Evolutionary conservation across 1,140 invertebrate genomes (phyloP), one percentile per base, ranked within the genome.

Genomic region (Sipha flava): DNA sequence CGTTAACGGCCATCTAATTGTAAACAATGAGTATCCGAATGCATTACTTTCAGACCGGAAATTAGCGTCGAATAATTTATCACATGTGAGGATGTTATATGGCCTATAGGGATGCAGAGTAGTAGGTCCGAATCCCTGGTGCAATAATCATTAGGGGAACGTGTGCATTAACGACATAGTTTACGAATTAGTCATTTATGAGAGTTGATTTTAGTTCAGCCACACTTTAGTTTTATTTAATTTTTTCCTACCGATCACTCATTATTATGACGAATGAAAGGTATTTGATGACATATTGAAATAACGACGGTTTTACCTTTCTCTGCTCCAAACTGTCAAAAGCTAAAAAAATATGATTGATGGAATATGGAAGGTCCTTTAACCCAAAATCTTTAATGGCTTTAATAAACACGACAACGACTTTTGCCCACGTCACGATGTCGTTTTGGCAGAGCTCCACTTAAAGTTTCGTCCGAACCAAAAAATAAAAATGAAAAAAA

Each of bases 1-100:
- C 90, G 89, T 81, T 90, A 59, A 77, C 73, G 31, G 73, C 73
- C 73, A 77, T 77, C 73, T 77, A 77, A 43, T 21, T n/a, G n/a
- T 9, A 18, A 52, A 54, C 26, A 73, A 73, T 5, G n/a, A 3
- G 21, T 14, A 52, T 37, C 29, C 29, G 14, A 10, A 16, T 5
- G 18, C 26, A 37, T 73, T 49, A 49, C 16, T 31, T n/a, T 21
- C 10, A 1, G 18, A 3, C 31, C 9, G 70, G 47, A 16, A 54
- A 54, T 73, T 34, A 54, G 31, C 7, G 47, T 2, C 1, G 31
- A 34, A 75, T 75, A 75, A 75, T 75, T 75, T 75, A 75, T 75
- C 47, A 75, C 49, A 31, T 18, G 23, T 7, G 18, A 34, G 62
- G 34, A 43, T 10, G 62, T 3, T 59, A 7, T 16, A 7, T 16